Conservation (phyloP, 2,888 invertebrate genomes). For the Crioceris asparagi region DNA sequence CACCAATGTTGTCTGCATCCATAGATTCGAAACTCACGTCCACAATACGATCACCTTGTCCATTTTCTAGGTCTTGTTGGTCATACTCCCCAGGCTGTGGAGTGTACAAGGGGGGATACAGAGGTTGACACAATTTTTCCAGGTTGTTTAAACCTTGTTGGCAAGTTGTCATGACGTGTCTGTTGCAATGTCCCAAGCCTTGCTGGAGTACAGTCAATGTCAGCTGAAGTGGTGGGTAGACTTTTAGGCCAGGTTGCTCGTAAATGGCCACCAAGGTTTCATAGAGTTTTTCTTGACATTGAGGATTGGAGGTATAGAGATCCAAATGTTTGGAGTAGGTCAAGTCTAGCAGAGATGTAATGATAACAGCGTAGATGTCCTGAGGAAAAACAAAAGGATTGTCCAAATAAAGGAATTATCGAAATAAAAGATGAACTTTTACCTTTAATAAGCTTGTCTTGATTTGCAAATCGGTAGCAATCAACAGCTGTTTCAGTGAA, state of each 20-base stretch:
- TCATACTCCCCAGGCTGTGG: too few species aligned
- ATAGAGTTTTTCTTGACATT: conserved; percentile 16
- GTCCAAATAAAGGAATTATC: background rate
- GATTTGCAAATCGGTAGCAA: conserved; percentile 12
- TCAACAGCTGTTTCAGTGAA: conserved; percentile 13
- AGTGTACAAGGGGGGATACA: conserved; percentile 19
- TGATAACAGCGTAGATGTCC: conserved; percentile 15
- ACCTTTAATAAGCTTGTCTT: conserved; percentile 15
- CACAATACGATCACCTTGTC: too few species aligned
- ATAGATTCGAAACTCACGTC: too few species aligned
- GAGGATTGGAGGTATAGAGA: conserved; percentile 14
- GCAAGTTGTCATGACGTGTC: conserved; percentile 13
- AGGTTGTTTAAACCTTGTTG: conserved; percentile 15
- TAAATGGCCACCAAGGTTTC: conserved; percentile 19
- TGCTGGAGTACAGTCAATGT: conserved; percentile 16
- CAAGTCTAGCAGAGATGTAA: conserved; percentile 15
- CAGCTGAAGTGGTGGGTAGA: conserved; percentile 16
- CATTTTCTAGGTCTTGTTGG: too few species aligned
- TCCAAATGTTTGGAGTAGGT: conserved; percentile 12
- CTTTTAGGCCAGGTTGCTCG: conserved; percentile 18
- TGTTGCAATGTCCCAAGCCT: conserved; percentile 14
- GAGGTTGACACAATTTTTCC: conserved; percentile 21
- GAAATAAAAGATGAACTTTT: conserved; percentile 3
- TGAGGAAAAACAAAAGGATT: conserved; percentile 9
- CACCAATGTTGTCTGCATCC: too few species aligned